phyloP scores from a whole-genome alignment of 2,797 vertebrate genomes.

The Protonibea diacanthus region DNA sequence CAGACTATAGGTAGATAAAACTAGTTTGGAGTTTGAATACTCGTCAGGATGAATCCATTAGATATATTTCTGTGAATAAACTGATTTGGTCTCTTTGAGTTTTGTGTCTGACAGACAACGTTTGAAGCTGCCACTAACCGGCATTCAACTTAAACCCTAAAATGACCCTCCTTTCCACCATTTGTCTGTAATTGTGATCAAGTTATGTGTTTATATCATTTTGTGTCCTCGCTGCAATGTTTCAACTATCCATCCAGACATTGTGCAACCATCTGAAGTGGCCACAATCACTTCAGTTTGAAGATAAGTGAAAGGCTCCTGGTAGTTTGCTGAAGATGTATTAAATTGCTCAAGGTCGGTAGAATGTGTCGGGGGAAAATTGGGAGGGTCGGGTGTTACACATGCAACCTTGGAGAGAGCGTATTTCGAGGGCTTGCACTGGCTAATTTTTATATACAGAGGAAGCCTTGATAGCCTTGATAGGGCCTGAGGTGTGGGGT shows the following conservation, averaged over 20 bases:
- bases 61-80: not conserved
- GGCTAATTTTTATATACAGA: conserved; percentile 23
- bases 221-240: conserved; percentile 3
- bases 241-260: not conserved
- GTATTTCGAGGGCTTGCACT: conserved; percentile 12
- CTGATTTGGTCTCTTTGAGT: not conserved
- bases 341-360: conserved; percentile 49
- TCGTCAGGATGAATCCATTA: not conserved
- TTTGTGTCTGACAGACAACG: not conserved
- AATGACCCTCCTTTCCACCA: not conserved
- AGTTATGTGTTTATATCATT: conserved; percentile 6
- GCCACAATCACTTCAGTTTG: conserved; percentile 57
- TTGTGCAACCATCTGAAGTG: conserved; percentile 31
- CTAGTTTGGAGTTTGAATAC: not conserved
- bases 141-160: not conserved
- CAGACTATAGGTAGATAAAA: too few species aligned
- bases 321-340: conserved; percentile 30
- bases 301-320: conserved; percentile 34
- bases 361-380: not conserved
- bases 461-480: conserved; percentile 26
- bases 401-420: conserved; percentile 23
- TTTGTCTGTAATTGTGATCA: not conserved
- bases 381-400: not conserved
- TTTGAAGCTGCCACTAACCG: not conserved
- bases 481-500: conserved; percentile 23